Evolutionary conservation across 2,888 invertebrate genomes (phyloP).

Genomic region (Drymonia ruficornis): DNA sequence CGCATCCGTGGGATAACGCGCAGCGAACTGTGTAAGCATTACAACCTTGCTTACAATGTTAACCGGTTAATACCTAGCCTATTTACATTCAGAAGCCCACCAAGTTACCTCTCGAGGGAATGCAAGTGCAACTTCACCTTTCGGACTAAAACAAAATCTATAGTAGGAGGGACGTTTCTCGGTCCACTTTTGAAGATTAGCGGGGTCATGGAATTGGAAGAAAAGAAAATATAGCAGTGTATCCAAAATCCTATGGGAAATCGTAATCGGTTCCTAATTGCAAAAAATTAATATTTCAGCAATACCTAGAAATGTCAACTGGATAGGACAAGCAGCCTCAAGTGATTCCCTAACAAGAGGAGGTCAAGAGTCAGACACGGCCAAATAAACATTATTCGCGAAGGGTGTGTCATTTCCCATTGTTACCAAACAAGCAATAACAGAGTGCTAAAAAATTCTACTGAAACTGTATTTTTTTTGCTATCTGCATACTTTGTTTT

Average conservation of each 20-base stretch:
- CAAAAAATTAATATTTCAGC: not conserved
- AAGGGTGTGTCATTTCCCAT: too few species aligned
- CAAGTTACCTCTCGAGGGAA: slow-evolving; percentile 9
- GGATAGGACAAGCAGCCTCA: not conserved
- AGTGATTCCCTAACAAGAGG: slow-evolving; percentile 6
- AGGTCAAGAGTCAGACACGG: slow-evolving; percentile 3
- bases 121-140: slow-evolving; percentile 3
- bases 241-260: not conserved
- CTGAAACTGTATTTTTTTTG: too few species aligned
- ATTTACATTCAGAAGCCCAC: slow-evolving; percentile 30
- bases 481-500: too few species aligned
- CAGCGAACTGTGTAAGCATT: slow-evolving; percentile 62
- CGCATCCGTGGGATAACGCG: slow-evolving; percentile 45
- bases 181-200: too few species aligned
- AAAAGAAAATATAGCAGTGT: too few species aligned
- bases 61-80: slow-evolving; percentile 47
- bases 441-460: too few species aligned
- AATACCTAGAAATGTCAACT: slow-evolving; percentile 4
- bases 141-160: not conserved
- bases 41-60: slow-evolving; percentile 55
- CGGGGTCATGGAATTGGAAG: too few species aligned
- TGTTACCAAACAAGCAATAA: too few species aligned
- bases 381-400: slow-evolving; percentile 2
- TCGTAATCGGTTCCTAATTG: not conserved
- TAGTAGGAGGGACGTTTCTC: not conserved